Conservation (phyloP, 1,140 invertebrate genomes). For the Parasteatoda tepidariorum region DNA sequence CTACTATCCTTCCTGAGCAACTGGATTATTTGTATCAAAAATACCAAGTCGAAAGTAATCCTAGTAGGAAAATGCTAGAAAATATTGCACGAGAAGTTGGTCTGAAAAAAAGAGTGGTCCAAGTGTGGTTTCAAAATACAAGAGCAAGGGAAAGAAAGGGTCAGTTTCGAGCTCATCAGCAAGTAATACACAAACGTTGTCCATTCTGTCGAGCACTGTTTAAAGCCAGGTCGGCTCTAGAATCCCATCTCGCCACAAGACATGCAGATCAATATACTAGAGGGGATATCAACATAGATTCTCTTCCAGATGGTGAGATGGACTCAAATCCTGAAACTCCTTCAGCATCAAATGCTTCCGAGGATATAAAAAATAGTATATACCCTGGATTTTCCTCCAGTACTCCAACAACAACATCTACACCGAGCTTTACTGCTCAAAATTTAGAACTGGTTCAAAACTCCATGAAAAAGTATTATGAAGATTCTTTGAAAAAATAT, state of each 20-base stretch:
- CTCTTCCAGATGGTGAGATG: constrained; percentile 79
- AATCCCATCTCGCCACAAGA: constrained; percentile 92
- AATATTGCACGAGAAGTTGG: constrained; percentile 95
- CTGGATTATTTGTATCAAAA: constrained; percentile 97
- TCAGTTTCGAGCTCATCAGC: constrained; percentile 93
- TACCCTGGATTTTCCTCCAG: constrained; percentile 16
- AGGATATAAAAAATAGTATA: constrained; percentile 45
- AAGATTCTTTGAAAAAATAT: constrained; percentile 92
- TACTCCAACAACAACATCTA: constrained; percentile 12
- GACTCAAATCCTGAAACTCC: constrained; percentile 75
- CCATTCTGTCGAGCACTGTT: constrained; percentile 94
- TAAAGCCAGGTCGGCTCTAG: constrained; percentile 93
- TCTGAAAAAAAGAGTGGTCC: constrained; percentile 95
- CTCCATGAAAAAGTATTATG: constrained; percentile 87
- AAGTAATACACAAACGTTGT: constrained; percentile 95
- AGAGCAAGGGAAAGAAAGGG: constrained; percentile 89
- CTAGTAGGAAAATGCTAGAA: constrained; percentile 96
- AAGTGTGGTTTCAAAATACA: constrained; percentile 96
- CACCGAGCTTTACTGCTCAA: constrained; percentile 25
- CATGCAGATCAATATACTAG: constrained; percentile 91
- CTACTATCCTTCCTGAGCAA: constrained; percentile 97
- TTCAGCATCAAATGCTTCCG: constrained; percentile 69
- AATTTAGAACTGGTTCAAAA: constrained; percentile 41
- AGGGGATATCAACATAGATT: constrained; percentile 92
- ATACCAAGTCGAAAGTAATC: constrained; percentile 97